These are phyloP conservation scores for Cephus spinipes DNA, from an alignment of 2,888 invertebrate genomes.

Conservation along the genomic window DNA sequence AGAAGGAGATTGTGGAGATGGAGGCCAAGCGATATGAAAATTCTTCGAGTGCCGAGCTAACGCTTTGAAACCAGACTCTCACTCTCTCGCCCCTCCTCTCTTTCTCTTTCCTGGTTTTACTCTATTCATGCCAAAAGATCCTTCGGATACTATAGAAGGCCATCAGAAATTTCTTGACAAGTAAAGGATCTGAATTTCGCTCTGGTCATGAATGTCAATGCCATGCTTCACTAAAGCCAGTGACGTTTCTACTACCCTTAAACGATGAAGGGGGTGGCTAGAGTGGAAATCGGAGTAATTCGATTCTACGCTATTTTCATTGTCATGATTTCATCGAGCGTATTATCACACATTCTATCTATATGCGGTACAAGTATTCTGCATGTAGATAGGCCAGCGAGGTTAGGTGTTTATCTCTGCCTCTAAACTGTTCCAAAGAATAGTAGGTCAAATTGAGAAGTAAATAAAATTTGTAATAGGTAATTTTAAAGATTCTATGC, in stretches of 20 bases:
- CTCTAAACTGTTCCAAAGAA: neutral
- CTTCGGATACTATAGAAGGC: neutral
- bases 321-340: neutral
- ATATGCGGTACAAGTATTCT: neutral
- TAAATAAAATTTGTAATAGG: no score
- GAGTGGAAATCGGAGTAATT: neutral
- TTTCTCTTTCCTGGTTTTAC: neutral
- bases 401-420: neutral
- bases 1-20: neutral
- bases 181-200: neutral
- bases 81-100: slow-evolving; percentile 1
- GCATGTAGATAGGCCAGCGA: no score
- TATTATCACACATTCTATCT: neutral
- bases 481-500: neutral
- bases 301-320: neutral
- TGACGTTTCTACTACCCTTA: neutral
- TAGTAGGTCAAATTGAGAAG: neutral
- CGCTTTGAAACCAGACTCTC: slow-evolving; percentile 19
- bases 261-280: neutral
- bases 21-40: slow-evolving; percentile 21
- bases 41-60: slow-evolving; percentile 21
- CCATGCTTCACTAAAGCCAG: neutral
- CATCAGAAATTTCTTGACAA: neutral
- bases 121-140: neutral
- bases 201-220: neutral